These are phyloP conservation scores for Machaerirhynchus nigripectus DNA, from an alignment of 2,113 vertebrate genomes.

Conservation along the genomic window DNA sequence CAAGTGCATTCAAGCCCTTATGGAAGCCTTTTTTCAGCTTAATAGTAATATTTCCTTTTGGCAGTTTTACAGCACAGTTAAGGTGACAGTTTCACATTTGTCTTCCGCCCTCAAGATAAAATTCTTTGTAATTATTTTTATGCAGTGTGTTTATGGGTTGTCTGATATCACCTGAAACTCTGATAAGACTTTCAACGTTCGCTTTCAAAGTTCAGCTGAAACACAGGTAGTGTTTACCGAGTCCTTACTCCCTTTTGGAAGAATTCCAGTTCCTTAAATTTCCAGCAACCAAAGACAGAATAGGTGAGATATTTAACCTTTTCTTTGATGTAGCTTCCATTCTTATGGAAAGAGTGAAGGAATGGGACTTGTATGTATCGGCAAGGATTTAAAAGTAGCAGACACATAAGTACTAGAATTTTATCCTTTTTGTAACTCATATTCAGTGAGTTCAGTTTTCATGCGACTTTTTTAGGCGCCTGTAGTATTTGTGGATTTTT, in stretches of 20 bases:
- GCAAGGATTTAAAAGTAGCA: not conserved
- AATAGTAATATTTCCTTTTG: not conserved
- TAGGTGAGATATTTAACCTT: not conserved
- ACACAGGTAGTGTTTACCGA: not conserved
- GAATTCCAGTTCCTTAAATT: not conserved
- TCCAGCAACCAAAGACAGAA: not conserved
- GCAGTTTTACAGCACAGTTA: not conserved
- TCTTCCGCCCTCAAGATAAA: conserved; percentile 26
- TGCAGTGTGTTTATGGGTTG: conserved; percentile 42
- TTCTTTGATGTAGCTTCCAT: not conserved
- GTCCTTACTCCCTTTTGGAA: not conserved
- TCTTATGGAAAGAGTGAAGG: not conserved
- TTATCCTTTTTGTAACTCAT: not conserved
- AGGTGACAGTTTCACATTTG: conserved; percentile 16
- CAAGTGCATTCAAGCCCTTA: not conserved
- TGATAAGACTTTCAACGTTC: conserved; percentile 21
- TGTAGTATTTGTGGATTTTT: not conserved
- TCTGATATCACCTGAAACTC: conserved; percentile 43
- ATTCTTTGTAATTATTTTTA: not conserved
- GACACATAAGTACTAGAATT: not conserved
- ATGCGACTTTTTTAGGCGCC: not conserved
- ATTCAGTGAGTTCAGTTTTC: not conserved
- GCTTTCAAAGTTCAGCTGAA: conserved; percentile 22
- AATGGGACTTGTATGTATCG: not conserved
- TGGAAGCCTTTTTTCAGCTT: not conserved